Evolutionary conservation across 2,888 invertebrate species (phyloP), one percentile per base, ranked within the genome.

Genomic region (Netelia fuscicornis): DNA sequence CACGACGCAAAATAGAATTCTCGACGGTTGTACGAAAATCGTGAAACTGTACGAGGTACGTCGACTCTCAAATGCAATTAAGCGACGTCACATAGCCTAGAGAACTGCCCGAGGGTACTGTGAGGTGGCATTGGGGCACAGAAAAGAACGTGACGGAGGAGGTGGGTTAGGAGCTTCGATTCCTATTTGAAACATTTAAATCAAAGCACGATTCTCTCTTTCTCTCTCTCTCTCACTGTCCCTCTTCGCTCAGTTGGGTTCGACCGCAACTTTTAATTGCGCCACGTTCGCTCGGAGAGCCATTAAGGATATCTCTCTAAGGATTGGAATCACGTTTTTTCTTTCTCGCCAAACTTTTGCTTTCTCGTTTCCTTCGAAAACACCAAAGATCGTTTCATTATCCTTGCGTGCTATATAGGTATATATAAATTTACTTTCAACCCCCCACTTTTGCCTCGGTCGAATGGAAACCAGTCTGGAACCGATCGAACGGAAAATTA

Each of bases 201-300:
- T 93, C 92, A 93, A 91, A 90, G 90, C 89, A 90, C 56, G 11
- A 42, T 17, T 48, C 3, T 48, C 48, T 48, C 48, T 48, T 8
- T 44, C 44, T 44, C 44, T 44, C 44, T 44, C 44, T 44, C 17
- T 48, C 48, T 48, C 48, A 70, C 48, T 65, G n/a, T 70, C 60
- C 25, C 44, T 56, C 37, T 54, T 20, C 64, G 89, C 90, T 93
- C 92, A 92, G 92, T 93, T 92, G 90, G 92, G 89, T 89, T 88
- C 89, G 88, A 90, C 91, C 92, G 89, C 92, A 93, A 93, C 92
- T 93, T 93, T 93, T 93, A 93, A 93, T 93, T 93, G 93, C 92
- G 89, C 91, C 89, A 88, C 89, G 89, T 86, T 89, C 90, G 91
- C 90, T 92, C 90, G 87, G 91, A 92, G 92, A 89, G 90, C 90